Percentiles rank a stretch among this genome's conserved stretches.
phyloP scores from a whole-genome alignment of 1,140 invertebrate genomes.

The Cydia strobilella region DNA sequence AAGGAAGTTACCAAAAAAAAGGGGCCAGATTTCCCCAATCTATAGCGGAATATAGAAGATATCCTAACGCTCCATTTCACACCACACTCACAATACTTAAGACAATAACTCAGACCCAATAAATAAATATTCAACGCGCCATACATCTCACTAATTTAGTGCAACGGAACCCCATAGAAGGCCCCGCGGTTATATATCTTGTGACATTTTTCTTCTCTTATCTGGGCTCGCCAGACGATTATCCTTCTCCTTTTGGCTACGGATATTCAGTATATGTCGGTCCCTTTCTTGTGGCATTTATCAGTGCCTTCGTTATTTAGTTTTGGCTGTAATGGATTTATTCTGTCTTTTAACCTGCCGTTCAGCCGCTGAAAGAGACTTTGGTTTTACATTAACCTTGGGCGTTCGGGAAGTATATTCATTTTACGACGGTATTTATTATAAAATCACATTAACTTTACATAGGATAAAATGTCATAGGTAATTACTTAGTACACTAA shows the following conservation, averaged over 20 bases:
- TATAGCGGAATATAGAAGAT: neutral
- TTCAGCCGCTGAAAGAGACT: conserved; percentile 3
- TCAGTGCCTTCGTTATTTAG: conserved; percentile 69
- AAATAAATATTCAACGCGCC: conserved; percentile 75
- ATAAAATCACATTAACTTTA: too few relatives aligned
- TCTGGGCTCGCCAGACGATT: conserved; percentile 66
- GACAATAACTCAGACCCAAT: conserved; percentile 59
- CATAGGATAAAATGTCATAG: too few relatives aligned
- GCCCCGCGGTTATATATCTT: conserved; percentile 70
- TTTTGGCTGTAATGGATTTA: conserved; percentile 74
- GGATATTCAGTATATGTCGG: conserved; percentile 32
- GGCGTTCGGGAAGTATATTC: neutral
- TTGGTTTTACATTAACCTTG: conserved; percentile 4
- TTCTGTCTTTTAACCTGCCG: conserved; percentile 65
- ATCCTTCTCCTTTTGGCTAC: conserved; percentile 46
- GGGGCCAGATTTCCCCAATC: neutral
- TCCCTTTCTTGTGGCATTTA: conserved; percentile 57
- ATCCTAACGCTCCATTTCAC: conserved; percentile 42
- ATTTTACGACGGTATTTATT: too few relatives aligned
- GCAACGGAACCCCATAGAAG: conserved; percentile 69
- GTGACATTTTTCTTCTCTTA: conserved; percentile 78
- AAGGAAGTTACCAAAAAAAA: neutral
- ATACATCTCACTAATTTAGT: conserved; percentile 78
- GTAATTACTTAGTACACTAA: too few relatives aligned
- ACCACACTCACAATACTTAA: conserved; percentile 36